Conservation (phyloP, 2,888 invertebrate species). For the Agrochola lota region DNA sequence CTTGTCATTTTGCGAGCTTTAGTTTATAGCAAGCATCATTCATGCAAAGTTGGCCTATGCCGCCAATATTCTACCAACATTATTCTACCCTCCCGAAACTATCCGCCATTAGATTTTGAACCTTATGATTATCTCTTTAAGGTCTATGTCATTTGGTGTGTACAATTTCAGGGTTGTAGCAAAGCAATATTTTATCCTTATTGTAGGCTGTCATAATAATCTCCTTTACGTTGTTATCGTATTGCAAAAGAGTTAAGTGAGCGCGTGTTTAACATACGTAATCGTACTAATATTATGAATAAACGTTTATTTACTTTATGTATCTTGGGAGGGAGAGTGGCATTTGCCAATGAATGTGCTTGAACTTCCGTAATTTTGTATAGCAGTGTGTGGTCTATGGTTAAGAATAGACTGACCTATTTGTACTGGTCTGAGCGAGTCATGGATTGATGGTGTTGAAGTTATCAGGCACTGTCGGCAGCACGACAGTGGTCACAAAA, state of each 20-base stretch:
- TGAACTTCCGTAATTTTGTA: constrained; percentile 31
- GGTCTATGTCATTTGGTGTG: constrained; percentile 1
- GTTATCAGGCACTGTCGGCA: neutral
- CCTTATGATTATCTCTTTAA: constrained; percentile 40
- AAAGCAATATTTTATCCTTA: constrained; percentile 76
- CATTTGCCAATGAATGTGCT: constrained; percentile 24
- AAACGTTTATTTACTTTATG: constrained; percentile 50
- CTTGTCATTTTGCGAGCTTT: constrained; percentile 80
- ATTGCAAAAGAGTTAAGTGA: constrained; percentile 68
- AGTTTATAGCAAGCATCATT: constrained; percentile 81
- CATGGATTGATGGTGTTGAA: no score
- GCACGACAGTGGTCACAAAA: neutral
- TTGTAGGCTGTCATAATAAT: constrained; percentile 79
- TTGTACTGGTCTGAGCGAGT: neutral
- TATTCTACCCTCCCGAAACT: constrained; percentile 38
- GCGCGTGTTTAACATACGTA: constrained; percentile 72
- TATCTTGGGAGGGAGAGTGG: constrained; percentile 32
- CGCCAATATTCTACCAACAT: constrained; percentile 65
- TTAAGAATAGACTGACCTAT: constrained; percentile 1
- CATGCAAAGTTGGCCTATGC: constrained; percentile 72
- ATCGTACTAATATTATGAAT: constrained; percentile 60
- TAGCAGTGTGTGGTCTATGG: constrained; percentile 12
- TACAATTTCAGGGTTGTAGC: constrained; percentile 42
- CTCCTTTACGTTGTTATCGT: constrained; percentile 73
- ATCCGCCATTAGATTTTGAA: constrained; percentile 36